Conservation (phyloP, 1,140 invertebrate genomes). For the Drosophila guanche region DNA sequence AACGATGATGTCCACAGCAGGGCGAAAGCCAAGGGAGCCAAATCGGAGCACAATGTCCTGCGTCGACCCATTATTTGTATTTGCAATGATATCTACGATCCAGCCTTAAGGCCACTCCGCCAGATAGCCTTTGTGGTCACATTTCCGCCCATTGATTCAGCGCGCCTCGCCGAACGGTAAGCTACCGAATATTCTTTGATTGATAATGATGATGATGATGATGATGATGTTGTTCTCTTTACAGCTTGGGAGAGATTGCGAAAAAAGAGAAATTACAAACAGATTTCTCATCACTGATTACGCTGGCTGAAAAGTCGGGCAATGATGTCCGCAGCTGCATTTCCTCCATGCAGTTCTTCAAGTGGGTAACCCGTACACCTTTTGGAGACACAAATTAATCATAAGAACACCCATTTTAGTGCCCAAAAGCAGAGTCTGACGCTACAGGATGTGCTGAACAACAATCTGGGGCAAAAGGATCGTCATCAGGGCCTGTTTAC, state of each 20-base stretch:
- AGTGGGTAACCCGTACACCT: constrained; percentile 36
- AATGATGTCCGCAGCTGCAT: constrained; percentile 96
- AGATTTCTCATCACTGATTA: constrained; percentile 88
- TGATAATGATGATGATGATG: not conserved
- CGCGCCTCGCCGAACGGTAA: constrained; percentile 86
- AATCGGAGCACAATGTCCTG: constrained; percentile 85
- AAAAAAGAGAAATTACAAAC: constrained; percentile 88
- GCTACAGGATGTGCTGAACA: constrained; percentile 87
- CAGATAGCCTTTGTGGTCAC: constrained; percentile 90
- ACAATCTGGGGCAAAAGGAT: constrained; percentile 93
- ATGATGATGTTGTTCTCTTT: not conserved
- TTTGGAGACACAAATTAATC: not conserved
- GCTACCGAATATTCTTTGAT: not conserved
- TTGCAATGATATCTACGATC: constrained; percentile 96
- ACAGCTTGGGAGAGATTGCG: constrained; percentile 87
- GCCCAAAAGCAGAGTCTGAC: constrained; percentile 84
- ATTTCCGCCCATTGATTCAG: constrained; percentile 88
- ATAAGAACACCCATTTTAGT: constrained; percentile 15
- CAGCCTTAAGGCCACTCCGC: constrained; percentile 90
- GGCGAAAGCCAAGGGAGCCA: constrained; percentile 85
- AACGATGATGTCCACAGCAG: constrained; percentile 86
- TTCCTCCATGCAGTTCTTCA: constrained; percentile 92
- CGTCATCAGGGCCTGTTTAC: constrained; percentile 92
- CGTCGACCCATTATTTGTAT: constrained; percentile 97
- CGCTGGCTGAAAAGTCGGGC: constrained; percentile 91